These are phyloP conservation scores for Eulithis testata DNA, from an alignment of 2,888 invertebrate genomes.

Conservation along the genomic window DNA sequence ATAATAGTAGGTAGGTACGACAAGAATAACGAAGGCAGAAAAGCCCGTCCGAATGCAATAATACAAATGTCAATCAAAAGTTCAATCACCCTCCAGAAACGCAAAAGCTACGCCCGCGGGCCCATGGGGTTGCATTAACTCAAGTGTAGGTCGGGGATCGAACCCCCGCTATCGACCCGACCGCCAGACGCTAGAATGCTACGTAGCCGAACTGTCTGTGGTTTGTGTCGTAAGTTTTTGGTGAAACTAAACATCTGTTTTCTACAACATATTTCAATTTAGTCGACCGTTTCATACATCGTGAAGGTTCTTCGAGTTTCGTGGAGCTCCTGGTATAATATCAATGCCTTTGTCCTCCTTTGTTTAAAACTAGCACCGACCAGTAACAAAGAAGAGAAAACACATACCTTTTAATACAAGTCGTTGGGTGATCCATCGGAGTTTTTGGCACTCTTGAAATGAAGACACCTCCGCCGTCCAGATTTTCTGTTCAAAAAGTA, in stretches of 20 bases:
- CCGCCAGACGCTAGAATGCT: slow-evolving; percentile 18
- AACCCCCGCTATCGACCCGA: slow-evolving; percentile 42
- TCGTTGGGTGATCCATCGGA: slow-evolving; percentile 61
- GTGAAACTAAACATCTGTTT: too few species aligned
- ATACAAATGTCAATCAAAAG: slow-evolving; percentile 33
- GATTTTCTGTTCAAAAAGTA: slow-evolving; percentile 26
- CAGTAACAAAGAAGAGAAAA: neutral
- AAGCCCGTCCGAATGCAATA: neutral
- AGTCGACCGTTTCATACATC: too few species aligned
- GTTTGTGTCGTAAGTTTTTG: neutral
- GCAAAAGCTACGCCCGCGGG: slow-evolving; percentile 16
- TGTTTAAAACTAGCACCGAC: too few species aligned
- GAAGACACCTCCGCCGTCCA: slow-evolving; percentile 27
- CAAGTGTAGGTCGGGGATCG: slow-evolving; percentile 36
- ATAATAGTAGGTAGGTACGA: too few species aligned
- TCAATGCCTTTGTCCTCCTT: too few species aligned
- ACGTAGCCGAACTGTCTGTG: slow-evolving; percentile 1
- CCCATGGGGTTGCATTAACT: slow-evolving; percentile 25
- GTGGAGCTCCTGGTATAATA: too few species aligned
- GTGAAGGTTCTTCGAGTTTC: too few species aligned
- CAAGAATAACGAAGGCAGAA: neutral
- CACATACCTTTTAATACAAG: slow-evolving; percentile 58
- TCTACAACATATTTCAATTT: too few species aligned
- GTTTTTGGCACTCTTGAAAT: slow-evolving; percentile 39
- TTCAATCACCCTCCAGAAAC: slow-evolving; percentile 22